Conservation (phyloP, 2,797 vertebrate species). For the Pseudochromis fuscus region DNA sequence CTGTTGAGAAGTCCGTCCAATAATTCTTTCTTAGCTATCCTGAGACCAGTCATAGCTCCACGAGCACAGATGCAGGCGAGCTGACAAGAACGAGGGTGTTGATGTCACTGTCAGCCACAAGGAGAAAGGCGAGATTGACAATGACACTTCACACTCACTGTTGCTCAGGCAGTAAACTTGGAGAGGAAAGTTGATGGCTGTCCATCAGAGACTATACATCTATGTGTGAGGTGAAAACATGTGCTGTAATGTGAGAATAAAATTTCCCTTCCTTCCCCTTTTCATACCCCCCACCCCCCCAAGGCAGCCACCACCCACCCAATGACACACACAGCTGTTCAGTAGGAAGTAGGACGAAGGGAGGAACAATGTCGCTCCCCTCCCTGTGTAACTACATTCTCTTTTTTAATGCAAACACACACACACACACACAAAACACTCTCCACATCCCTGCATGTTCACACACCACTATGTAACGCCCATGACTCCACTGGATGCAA, state of each 20-base stretch:
- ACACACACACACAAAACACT: slow-evolving; percentile 36
- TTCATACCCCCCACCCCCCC: slow-evolving; percentile 22
- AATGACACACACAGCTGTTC: slow-evolving; percentile 59
- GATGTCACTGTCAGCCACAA: slow-evolving; percentile 52
- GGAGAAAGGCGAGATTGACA: slow-evolving; percentile 54
- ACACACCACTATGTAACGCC: slow-evolving; percentile 61
- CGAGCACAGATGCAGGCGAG: slow-evolving; percentile 36
- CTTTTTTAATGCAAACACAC: slow-evolving; percentile 43
- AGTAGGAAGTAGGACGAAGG: slow-evolving; percentile 58
- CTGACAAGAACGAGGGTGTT: slow-evolving; percentile 46
- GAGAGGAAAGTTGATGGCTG: slow-evolving; percentile 28
- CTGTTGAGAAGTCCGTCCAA: slow-evolving; percentile 54
- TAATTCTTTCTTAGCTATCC: slow-evolving; percentile 65
- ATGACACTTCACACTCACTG: slow-evolving; percentile 48
- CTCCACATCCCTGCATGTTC: slow-evolving; percentile 27
- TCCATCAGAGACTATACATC: slow-evolving; percentile 42
- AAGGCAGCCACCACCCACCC: slow-evolving; percentile 30
- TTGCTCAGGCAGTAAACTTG: slow-evolving; percentile 28
- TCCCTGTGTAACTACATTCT: slow-evolving; percentile 46
- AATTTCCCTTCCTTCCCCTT: slow-evolving; percentile 71
- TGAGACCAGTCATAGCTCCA: slow-evolving; percentile 72
- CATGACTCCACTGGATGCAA: slow-evolving; percentile 70
- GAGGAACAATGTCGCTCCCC: slow-evolving; percentile 58
- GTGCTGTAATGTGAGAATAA: slow-evolving; percentile 53
- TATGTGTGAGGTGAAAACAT: slow-evolving; percentile 25